Evolutionary conservation across 92 coral and sea anemone species (phyloP), one percentile per base, ranked within the genome.

Genomic region (Porites divaricata): DNA sequence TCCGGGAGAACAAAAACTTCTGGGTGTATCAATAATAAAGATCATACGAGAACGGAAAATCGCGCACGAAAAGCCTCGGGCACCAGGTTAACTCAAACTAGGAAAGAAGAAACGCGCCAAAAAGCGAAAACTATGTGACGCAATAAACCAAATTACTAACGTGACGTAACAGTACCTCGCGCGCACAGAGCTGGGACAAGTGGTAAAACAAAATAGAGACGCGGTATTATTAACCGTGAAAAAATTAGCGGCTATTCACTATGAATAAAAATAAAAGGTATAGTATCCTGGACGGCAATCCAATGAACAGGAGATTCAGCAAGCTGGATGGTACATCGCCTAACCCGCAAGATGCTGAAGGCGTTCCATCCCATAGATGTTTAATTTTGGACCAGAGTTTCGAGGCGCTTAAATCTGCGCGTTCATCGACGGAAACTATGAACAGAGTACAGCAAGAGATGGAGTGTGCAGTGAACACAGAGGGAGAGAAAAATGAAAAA

Each of bases 381-480:
- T 77, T 91, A 12, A 88, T 88, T 51, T 83, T 91, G n/a, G 88
- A 88, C 61, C 70, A 78, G 63, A 91, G 92, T 77, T 91, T 91
- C 71, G 95, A 91, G 19, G 95, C 92, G 62, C 66, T 91, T 21
- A 91, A 91, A 73, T 88, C 92, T 1, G 95, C 95, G 64, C 87
- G 95, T 12, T 88, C 92, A 50, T 91, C 95, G 13, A 91, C 95
- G 4, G 92, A 84, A 35, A 70, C 90, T 56, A 91, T 88, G 92
- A 78, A 64, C 26, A 54, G 45, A 25, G 24, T 23, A 1, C 75
- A 85, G 16, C 65, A 54, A 9, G 77, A 67, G 22, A 65, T 45
- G 45, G 86, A 75, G 17, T 6, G 3, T 7, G 53, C 28, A 13
- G 84, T 19, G 25, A 14, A 67, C 70, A 67, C 17, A 8, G 80